Percentiles rank a stretch among this genome's conserved stretches.
These are phyloP conservation scores for Urocolius indicus DNA, from an alignment of 2,113 vertebrate genomes.

Conservation along the genomic window DNA sequence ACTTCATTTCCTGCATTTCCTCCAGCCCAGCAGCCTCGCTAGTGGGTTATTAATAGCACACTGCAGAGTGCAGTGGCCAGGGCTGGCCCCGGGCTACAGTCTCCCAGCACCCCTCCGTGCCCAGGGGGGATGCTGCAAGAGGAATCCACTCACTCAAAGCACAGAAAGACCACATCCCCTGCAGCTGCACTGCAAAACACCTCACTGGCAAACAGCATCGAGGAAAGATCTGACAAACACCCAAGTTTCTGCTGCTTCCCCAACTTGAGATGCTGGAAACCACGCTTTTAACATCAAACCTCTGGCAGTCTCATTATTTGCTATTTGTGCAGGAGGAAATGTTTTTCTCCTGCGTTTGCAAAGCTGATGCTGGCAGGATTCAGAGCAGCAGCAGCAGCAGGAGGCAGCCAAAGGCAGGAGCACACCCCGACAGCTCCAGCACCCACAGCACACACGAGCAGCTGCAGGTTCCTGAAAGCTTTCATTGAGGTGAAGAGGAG, in stretches of 20 bases:
- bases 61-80: not conserved
- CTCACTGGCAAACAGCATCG: fast-evolving
- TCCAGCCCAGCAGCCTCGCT: not conserved
- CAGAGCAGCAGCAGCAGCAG: not conserved
- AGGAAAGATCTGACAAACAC: not conserved
- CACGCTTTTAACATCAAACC: fast-evolving
- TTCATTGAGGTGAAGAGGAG: fast-evolving
- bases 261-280: not conserved
- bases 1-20: conserved; percentile 47
- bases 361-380: not conserved
- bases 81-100: not conserved
- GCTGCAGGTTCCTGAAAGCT: not conserved
- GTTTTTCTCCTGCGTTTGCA: not conserved
- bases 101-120: not conserved
- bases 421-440: not conserved
- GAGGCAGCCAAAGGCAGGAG: not conserved
- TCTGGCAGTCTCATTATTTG: fast-evolving
- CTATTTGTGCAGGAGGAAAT: not conserved
- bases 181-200: not conserved
- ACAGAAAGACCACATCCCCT: fast-evolving
- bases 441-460: not conserved
- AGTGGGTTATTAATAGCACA: conserved; percentile 14
- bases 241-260: not conserved
- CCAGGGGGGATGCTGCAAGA: fast-evolving
- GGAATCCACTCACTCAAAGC: not conserved